These are phyloP conservation scores for Nycticryphes semicollaris DNA, from an alignment of 2,113 vertebrate genomes.

Conservation along the genomic window DNA sequence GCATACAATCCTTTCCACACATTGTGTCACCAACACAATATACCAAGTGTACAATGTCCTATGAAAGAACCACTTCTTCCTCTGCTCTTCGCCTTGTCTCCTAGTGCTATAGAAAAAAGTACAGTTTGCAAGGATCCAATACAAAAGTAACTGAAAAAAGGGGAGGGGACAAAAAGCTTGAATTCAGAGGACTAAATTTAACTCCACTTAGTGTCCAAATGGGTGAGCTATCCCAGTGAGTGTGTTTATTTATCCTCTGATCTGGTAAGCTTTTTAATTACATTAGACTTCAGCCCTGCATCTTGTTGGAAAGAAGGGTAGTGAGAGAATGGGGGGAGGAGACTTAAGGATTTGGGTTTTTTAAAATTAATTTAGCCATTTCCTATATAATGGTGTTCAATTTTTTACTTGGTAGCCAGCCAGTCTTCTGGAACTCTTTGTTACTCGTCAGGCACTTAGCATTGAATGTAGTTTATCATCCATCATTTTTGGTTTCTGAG, in stretches of 20 bases:
- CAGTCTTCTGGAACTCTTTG: neutral
- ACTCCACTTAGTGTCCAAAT: neutral
- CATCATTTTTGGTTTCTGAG: neutral
- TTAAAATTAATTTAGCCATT: neutral
- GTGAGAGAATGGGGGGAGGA: neutral
- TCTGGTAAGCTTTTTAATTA: neutral
- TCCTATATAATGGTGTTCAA: neutral
- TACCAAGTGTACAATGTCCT: too few species aligned
- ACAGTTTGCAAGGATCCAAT: neutral
- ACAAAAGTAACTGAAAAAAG: neutral
- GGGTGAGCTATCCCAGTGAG: fast-evolving
- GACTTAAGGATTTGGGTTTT: neutral
- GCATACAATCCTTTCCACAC: neutral
- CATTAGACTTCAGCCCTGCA: neutral
- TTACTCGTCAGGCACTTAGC: neutral
- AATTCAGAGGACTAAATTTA: neutral
- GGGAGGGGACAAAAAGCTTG: neutral
- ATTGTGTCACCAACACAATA: neutral
- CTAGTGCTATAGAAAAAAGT: neutral
- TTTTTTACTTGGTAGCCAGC: neutral
- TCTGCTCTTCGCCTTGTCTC: neutral
- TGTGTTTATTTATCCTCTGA: neutral
- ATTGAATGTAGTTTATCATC: too few species aligned
- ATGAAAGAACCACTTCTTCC: neutral
- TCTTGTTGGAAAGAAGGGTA: neutral